Evolutionary conservation across 2,888 invertebrate genomes (phyloP).

Genomic region (Arge pagana): DNA sequence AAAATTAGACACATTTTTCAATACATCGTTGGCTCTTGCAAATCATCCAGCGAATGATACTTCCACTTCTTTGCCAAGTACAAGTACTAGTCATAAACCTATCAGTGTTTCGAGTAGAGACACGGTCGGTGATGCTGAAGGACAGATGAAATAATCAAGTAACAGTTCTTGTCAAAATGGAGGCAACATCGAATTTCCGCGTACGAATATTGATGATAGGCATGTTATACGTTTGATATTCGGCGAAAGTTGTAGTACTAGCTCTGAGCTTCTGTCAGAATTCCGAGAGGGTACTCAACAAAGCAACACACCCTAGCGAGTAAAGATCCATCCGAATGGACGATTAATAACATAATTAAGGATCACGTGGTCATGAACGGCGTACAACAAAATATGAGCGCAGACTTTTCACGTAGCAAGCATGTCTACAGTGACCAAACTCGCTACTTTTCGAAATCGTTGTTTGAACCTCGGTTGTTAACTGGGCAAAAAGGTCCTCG

Average conservation of each 20-base stretch:
- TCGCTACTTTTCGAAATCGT: conserved; percentile 24
- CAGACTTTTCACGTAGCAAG: conserved; percentile 27
- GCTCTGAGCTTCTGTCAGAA: neutral
- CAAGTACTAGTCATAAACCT: too few species aligned
- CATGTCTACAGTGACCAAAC: conserved; percentile 22
- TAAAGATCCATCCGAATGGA: too few species aligned
- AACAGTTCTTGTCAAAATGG: too few species aligned
- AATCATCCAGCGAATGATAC: conserved; percentile 2
- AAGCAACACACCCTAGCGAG: too few species aligned
- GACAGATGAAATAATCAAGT: too few species aligned
- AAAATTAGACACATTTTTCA: conserved; percentile 23
- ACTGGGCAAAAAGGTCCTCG: conserved; percentile 15
- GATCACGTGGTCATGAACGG: conserved; percentile 28
- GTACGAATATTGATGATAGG: too few species aligned
- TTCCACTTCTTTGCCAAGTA: neutral
- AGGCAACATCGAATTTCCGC: too few species aligned
- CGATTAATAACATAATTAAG: conserved; percentile 25
- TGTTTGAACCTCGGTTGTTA: conserved; percentile 21
- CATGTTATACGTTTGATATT: neutral
- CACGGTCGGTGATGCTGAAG: too few species aligned
- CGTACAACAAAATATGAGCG: conserved; percentile 27
- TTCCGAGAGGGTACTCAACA: neutral
- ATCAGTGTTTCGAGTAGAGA: too few species aligned
- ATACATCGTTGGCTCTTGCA: too few species aligned
- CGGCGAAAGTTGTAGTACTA: neutral